Conservation (phyloP, 1,140 invertebrate species). For the Melanaphis sacchari region DNA sequence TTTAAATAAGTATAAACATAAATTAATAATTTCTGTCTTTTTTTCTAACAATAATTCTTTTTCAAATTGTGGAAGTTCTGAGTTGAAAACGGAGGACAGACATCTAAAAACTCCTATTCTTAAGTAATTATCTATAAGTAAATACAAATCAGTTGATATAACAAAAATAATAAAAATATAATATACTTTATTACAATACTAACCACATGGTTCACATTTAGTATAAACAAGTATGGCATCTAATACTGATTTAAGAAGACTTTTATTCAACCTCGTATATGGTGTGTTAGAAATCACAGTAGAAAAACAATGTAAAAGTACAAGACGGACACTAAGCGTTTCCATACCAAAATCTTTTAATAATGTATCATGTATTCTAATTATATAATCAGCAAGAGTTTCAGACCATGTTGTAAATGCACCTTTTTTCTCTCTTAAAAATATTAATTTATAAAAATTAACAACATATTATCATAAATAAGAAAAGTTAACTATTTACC, state of each 20-base stretch:
- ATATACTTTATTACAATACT: not conserved
- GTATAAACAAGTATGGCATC: not conserved
- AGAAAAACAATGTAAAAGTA: constrained; percentile 48
- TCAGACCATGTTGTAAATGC: constrained; percentile 55
- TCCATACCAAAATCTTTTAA: constrained; percentile 46
- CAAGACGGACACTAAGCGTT: constrained; percentile 32
- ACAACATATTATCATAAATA: not conserved
- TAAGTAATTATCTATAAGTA: constrained; percentile 37
- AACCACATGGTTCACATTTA: constrained; percentile 53
- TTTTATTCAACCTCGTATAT: constrained; percentile 34
- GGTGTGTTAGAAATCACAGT: constrained; percentile 40
- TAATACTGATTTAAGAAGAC: constrained; percentile 42
- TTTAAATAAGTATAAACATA: constrained; percentile 55
- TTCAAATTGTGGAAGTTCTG: constrained; percentile 37
- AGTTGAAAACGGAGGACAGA: constrained; percentile 39
- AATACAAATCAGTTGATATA: not conserved
- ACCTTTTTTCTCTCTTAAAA: constrained; percentile 49
- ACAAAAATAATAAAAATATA: not conserved
- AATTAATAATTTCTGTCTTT: constrained; percentile 35
- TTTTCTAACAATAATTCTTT: constrained; percentile 29
- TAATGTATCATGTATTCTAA: constrained; percentile 41
- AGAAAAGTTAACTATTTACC: not conserved
- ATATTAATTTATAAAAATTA: not conserved
- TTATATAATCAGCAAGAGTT: constrained; percentile 52
- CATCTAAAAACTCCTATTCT: constrained; percentile 46